Evolutionary conservation across 2,888 invertebrate genomes (phyloP), one percentile per base, ranked within the genome.

Genomic region (Euclidia mi): DNA sequence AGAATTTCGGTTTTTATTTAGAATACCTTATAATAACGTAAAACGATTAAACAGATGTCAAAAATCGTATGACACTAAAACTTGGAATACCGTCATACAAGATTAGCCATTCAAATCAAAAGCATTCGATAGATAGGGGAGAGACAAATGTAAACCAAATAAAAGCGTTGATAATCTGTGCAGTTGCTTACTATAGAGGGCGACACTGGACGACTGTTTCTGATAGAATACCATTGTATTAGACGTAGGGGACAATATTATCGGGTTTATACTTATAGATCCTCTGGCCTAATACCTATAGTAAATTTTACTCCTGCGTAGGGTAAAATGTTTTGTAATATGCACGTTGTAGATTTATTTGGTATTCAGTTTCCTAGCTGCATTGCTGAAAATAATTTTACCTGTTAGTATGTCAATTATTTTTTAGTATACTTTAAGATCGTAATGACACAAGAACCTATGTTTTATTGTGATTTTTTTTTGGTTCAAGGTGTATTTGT

Each of bases 131-230:
- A 61, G 69, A 70, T 71, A 64, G 79, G 80, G 82, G 79, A 79
- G 76, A 82, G 82, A 85, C 84, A 84, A 79, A 83, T 84, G 80
- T 89, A 89, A 91, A 89, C 90, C 92, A 91, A 92, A 92, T 92
- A 91, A 84, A 82, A 78, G 81, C 88, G 85, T 87, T 82, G 86
- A 87, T 90, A 91, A 92, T 90, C 88, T 82, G 72, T 60, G 67
- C 83, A 73, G 84, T 89, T 89, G 86, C 84, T 82, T 70, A 69
- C 53, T 45, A 51, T 56, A 69, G 81, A 81, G 85, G 82, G 82
- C 74, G 71, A 67, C 63, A 60, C 69, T 61, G 58, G 58, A 73
- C 76, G 80, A 75, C 74, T 87, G 82, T 79, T 82, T 84, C 75
- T 81, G 83, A 82, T 84, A 76, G 82, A 82, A 84, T 76, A 76